phyloP scores from a whole-genome alignment of 2,797 vertebrate species.

The Ciconia nigra region DNA sequence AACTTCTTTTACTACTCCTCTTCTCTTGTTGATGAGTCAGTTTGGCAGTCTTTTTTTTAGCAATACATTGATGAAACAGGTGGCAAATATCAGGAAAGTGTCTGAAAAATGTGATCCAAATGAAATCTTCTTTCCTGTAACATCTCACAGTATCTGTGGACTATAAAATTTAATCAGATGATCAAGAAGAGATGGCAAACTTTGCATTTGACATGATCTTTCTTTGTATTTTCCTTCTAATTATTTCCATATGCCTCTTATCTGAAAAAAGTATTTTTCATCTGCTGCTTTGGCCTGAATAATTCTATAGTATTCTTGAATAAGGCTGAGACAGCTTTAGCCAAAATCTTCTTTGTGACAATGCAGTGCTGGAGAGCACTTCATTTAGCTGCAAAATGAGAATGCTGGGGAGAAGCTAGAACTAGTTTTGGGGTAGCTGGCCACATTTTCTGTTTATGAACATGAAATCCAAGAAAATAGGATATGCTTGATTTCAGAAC shows the following conservation, averaged over 20 bases:
- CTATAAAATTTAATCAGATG: not conserved
- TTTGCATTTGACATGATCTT: not conserved
- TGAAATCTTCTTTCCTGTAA: not conserved
- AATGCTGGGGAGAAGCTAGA: not conserved
- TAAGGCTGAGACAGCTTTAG: not conserved
- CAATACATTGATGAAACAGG: not conserved
- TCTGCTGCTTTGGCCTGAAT: slow-evolving; percentile 38
- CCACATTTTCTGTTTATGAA: not conserved
- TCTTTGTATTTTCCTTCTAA: slow-evolving; percentile 40
- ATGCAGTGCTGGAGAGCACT: not conserved
- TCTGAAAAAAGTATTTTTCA: not conserved
- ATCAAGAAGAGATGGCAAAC: not conserved
- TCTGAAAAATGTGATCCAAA: not conserved
- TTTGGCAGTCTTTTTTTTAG: not conserved
- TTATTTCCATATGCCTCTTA: slow-evolving; percentile 45
- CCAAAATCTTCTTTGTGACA: slow-evolving; percentile 28
- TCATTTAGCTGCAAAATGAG: not conserved
- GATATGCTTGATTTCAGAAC: not conserved
- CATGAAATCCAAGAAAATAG: not conserved
- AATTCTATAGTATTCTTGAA: slow-evolving; percentile 43
- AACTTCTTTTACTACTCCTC: not conserved
- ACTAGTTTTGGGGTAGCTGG: not conserved
- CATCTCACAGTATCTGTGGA: not conserved
- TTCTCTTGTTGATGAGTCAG: not conserved
- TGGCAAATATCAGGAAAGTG: not conserved